A percentile compares a stretch with the other conserved stretches of the same genome.
Conservation (phyloP, 2,797 vertebrate genomes). For the Notamacropus eugenii region DNA sequence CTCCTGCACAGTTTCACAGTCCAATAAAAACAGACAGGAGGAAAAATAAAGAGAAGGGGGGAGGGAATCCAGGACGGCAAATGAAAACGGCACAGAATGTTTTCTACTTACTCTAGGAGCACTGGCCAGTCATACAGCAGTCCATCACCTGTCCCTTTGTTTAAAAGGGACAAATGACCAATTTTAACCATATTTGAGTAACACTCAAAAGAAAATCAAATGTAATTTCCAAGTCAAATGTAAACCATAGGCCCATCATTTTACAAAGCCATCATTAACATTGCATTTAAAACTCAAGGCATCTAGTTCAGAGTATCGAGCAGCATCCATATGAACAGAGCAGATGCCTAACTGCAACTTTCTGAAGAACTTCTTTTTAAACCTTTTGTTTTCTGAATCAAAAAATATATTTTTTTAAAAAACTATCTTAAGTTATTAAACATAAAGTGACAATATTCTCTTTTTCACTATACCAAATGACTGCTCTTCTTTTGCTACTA, state of each 20-base stretch:
- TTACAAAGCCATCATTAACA: slow-evolving; percentile 70
- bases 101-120: slow-evolving; percentile 70
- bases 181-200: slow-evolving; percentile 78
- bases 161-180: slow-evolving; percentile 74
- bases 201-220: slow-evolving; percentile 78
- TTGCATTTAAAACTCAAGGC: slow-evolving; percentile 71
- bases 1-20: slow-evolving; percentile 48
- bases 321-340: slow-evolving; percentile 58
- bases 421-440: slow-evolving; percentile 33
- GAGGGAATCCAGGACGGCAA: slow-evolving; percentile 62
- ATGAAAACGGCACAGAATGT: slow-evolving; percentile 61
- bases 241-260: slow-evolving; percentile 75
- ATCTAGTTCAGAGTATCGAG: slow-evolving; percentile 56
- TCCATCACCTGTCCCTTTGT: slow-evolving; percentile 76
- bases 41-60: neutral
- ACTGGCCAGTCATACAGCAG: neutral
- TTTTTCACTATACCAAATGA: slow-evolving; percentile 25
- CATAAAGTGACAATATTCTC: slow-evolving; percentile 9
- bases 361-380: slow-evolving; percentile 15
- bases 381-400: neutral
- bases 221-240: slow-evolving; percentile 67
- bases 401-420: slow-evolving; percentile 14
- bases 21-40: slow-evolving; percentile 60
- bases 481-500: slow-evolving; percentile 46
- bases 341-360: slow-evolving; percentile 50